Percentiles rank a stretch among this genome's conserved stretches.
These are phyloP conservation scores for Antigone vipio DNA, from an alignment of 2,113 vertebrate species.

Conservation along the genomic window DNA sequence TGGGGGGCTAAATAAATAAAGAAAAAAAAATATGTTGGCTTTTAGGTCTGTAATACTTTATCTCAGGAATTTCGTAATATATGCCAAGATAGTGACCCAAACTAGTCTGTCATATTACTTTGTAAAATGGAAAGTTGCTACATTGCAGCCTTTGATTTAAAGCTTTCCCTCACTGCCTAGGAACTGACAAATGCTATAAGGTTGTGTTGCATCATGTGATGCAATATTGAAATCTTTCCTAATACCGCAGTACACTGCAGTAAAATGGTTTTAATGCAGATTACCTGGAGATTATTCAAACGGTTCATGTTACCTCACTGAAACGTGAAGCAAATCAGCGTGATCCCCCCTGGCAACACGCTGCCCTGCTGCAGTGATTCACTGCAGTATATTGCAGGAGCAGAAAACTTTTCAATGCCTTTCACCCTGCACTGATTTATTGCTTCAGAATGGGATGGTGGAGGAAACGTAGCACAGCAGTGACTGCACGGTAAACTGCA, in stretches of 20 bases:
- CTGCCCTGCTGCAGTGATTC: not conserved
- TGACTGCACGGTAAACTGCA: not conserved
- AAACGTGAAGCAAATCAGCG: not conserved
- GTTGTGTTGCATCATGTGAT: not conserved
- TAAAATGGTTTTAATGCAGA: slow-evolving; percentile 15
- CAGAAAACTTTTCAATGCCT: not conserved
- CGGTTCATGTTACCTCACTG: not conserved
- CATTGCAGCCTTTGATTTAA: not conserved
- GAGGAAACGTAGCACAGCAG: not conserved
- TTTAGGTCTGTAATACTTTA: not conserved
- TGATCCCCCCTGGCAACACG: not conserved
- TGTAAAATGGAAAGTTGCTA: not conserved
- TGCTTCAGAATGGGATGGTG: not conserved
- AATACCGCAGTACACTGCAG: slow-evolving; percentile 68
- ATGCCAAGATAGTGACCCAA: not conserved
- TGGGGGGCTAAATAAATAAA: not conserved
- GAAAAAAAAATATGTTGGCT: fast-evolving
- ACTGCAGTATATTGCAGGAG: not conserved
- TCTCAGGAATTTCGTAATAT: not conserved
- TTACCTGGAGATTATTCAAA: slow-evolving; percentile 13
- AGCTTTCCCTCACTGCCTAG: not conserved
- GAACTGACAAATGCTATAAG: not conserved
- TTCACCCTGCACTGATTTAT: not conserved
- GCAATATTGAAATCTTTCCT: slow-evolving; percentile 5
- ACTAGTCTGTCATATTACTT: not conserved